phyloP scores from a whole-genome alignment of 2,888 invertebrate species.

The Priapulus caudatus region DNA sequence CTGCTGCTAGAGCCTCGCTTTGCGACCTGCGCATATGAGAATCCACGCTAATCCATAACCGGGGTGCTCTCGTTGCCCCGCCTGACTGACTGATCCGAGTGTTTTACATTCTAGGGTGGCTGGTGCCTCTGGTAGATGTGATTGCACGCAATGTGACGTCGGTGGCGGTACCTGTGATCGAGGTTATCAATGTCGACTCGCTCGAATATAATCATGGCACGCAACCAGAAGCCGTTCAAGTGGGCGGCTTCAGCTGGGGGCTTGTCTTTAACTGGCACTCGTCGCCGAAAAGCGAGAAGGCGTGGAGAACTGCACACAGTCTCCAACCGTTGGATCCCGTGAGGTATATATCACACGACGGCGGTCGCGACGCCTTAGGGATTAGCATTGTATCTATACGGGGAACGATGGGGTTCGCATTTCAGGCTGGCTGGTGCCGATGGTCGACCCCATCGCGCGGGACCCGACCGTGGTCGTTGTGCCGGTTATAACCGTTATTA shows the following conservation, averaged over 20 bases:
- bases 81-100: too few relatives aligned
- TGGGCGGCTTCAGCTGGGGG: conserved; percentile 86
- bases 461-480: too few relatives aligned
- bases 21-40: too few relatives aligned
- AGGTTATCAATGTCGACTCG: conserved; percentile 85
- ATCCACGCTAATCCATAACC: too few relatives aligned
- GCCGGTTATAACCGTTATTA: conserved; percentile 89
- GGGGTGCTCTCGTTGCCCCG: too few relatives aligned
- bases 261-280: conserved; percentile 48
- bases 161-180: conserved; percentile 93
- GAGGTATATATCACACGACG: too few relatives aligned
- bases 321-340: too few relatives aligned
- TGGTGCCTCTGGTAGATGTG: conserved; percentile 78
- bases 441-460: conserved; percentile 79
- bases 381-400: too few relatives aligned
- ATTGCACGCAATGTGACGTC: conserved; percentile 64
- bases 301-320: too few relatives aligned
- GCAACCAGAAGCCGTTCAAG: conserved; percentile 59
- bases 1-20: too few relatives aligned
- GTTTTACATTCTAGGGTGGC: conserved; percentile 65
- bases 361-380: too few relatives aligned
- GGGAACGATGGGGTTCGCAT: conserved; percentile 5
- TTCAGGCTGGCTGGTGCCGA: conserved; percentile 80
- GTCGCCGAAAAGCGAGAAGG: too few relatives aligned
- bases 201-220: conserved; percentile 68